phyloP scores from a whole-genome alignment of 2,797 vertebrate genomes.

The Sebastes kiyomatsui region DNA sequence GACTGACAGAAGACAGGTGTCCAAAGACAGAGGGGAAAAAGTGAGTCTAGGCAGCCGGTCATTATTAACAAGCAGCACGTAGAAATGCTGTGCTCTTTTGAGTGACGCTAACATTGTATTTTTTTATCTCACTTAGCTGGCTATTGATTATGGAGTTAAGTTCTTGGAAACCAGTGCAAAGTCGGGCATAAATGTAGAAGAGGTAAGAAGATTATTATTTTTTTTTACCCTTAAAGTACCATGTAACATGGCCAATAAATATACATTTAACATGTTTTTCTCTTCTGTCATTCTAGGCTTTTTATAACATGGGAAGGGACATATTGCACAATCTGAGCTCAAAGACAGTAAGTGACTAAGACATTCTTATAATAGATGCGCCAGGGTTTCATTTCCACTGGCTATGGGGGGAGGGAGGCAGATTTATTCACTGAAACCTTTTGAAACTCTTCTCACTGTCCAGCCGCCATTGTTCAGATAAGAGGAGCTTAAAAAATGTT shows the following conservation, averaged over 20 bases:
- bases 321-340: slow-evolving; percentile 97
- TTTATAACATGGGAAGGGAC: slow-evolving; percentile 96
- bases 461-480: background rate
- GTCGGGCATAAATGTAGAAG: slow-evolving; percentile 96
- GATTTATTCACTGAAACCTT: background rate
- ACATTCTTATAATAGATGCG: background rate
- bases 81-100: background rate
- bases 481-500: background rate
- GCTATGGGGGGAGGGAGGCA: background rate
- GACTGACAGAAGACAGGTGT: slow-evolving; percentile 98
- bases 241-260: background rate
- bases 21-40: slow-evolving; percentile 98
- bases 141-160: slow-evolving; percentile 98
- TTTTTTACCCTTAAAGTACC: background rate
- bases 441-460: background rate
- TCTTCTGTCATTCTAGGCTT: slow-evolving; percentile 84
- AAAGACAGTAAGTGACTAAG: slow-evolving; percentile 89
- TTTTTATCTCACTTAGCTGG: slow-evolving; percentile 84
- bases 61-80: background rate
- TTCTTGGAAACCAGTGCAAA: slow-evolving; percentile 99
- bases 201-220: slow-evolving; percentile 79
- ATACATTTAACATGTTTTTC: background rate
- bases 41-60: slow-evolving; percentile 75
- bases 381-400: background rate
- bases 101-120: background rate